These are phyloP conservation scores for Dorcus hopei DNA, from an alignment of 2,888 invertebrate genomes.

Conservation along the genomic window DNA sequence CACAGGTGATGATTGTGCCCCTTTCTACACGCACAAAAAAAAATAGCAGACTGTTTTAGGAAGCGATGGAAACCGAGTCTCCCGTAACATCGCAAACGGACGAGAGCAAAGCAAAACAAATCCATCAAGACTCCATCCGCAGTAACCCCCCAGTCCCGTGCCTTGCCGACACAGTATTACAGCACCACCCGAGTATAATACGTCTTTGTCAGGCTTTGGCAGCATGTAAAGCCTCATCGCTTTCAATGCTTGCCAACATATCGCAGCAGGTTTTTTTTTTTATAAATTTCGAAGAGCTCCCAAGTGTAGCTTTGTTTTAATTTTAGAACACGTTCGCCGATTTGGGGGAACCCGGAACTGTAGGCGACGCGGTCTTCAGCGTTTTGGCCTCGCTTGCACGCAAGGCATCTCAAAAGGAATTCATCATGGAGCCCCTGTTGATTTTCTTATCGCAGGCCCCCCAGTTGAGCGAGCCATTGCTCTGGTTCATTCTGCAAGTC, in stretches of 20 bases:
- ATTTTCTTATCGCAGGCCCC: conserved; percentile 59
- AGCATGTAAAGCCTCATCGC: conserved; percentile 68
- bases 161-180: conserved; percentile 71
- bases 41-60: conserved; percentile 28
- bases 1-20: conserved; percentile 31
- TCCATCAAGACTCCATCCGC: conserved; percentile 44
- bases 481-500: conserved; percentile 78
- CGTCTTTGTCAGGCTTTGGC: conserved; percentile 77
- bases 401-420: conserved; percentile 69
- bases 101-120: conserved; percentile 76
- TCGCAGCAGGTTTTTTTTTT: conserved; percentile 27
- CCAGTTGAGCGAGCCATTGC: conserved; percentile 79
- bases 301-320: not conserved
- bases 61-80: conserved; percentile 48
- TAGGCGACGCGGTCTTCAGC: conserved; percentile 86
- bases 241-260: conserved; percentile 60
- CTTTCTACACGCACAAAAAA: too few species aligned
- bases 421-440: conserved; percentile 75
- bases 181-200: conserved; percentile 78
- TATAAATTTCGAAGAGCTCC: not conserved
- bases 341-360: conserved; percentile 65
- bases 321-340: conserved; percentile 29
- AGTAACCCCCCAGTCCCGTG: conserved; percentile 54
- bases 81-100: conserved; percentile 67
- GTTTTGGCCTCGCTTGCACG: conserved; percentile 74